Percentiles rank a stretch among this genome's conserved stretches.
phyloP scores from a whole-genome alignment of 2,113 vertebrate genomes.

The Nothobranchius furzeri region DNA sequence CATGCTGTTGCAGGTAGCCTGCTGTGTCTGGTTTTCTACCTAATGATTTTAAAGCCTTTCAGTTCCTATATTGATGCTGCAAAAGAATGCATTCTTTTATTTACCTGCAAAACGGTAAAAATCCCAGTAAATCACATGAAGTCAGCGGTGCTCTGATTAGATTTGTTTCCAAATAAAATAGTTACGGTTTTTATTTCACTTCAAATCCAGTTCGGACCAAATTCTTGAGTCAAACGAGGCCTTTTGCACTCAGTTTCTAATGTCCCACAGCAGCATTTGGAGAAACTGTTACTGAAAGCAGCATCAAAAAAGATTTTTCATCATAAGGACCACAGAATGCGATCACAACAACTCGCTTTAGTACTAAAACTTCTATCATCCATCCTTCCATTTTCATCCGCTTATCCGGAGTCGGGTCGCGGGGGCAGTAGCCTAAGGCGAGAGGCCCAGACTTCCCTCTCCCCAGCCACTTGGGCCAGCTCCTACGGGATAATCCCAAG shows the following conservation, averaged over 20 bases:
- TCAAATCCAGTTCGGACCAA: background rate
- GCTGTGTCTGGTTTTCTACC: background rate
- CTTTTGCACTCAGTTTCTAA: background rate
- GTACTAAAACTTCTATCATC: no score
- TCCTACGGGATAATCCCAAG: no score
- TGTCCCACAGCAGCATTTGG: background rate
- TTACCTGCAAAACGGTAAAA: background rate
- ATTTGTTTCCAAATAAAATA: background rate
- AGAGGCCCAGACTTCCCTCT: no score
- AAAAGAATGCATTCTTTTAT: no score
- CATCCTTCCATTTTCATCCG: no score
- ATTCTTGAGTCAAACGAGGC: background rate
- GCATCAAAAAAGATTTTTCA: background rate
- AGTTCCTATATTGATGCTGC: slow-evolving; percentile 1
- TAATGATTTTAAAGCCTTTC: background rate
- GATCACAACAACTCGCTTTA: no score
- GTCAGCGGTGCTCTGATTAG: slow-evolving; percentile 20
- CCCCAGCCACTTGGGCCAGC: no score
- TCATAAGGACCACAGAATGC: background rate
- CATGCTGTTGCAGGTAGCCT: slow-evolving; percentile 4
- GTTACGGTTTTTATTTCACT: background rate
- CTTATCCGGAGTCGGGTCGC: no score
- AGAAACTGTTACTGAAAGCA: background rate
- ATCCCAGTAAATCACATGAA: slow-evolving; percentile 32
- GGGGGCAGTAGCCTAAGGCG: no score